Base-by-base conservation (phyloP, 2,797 vertebrate species). In the Meda fulgida region DNA sequence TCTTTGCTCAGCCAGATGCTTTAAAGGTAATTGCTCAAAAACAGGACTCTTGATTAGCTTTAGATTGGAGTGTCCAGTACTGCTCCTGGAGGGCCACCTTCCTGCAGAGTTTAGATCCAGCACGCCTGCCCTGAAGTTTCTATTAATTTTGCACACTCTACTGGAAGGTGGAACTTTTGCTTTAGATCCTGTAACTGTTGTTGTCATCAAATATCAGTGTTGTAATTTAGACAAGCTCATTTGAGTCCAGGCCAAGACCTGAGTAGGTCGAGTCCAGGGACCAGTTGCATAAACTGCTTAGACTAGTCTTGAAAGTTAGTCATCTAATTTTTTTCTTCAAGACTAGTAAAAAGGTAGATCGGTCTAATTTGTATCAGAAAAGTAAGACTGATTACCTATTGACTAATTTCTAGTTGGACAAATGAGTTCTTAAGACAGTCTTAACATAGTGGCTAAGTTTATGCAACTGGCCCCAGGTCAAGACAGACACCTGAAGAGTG, bases 1-100 rank as follows among this genome's bases (percentile, higher is more conserved):
- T 94, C 92, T 98, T 98, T 89, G 96, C 97, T 6, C 94, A 97
- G 46, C 95, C 96, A 1, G 96, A 97, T 23, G 96, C 97, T 80
- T 92, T 98, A 26, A 97, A 97, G 96, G 97, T 98, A 92, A 31
- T 85, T 48, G 34, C 46, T 26, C 29, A 46, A 19, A 18, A 76
- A 60, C 73, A 6, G 13, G 19, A 23, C 48, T 21, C 36, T 69
- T 65, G 66, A 65, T 5, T 36, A 53, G 18, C 46, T 21, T 6
- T 23, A 26, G 11, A 14, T n/a, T 43, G 31, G 19, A 7, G 13
- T 13, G 6, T 48, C 31, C 8, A 29, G 14, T 29, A 3, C 18
- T 53, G 5, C 46, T 51, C 1, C 18, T 13, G 18, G 71, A 53
- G 9, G 46, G 18, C 26, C 71, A 73, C 43, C 5, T 73, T 73